These are phyloP conservation scores for Isichthys henryi DNA, from an alignment of 2,113 vertebrate genomes.

Conservation along the genomic window DNA sequence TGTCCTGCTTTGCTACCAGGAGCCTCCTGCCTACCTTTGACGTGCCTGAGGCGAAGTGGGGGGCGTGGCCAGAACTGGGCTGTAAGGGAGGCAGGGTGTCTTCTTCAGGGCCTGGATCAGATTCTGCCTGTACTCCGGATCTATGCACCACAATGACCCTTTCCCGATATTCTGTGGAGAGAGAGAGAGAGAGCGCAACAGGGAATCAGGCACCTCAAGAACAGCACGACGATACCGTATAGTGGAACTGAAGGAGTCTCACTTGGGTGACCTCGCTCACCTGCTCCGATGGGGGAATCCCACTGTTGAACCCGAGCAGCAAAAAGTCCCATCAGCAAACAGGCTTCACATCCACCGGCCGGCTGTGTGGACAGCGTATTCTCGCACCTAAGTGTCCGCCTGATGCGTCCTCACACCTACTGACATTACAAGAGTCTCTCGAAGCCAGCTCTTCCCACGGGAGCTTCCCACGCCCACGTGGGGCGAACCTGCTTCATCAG, in stretches of 20 bases:
- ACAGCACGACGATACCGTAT: background rate
- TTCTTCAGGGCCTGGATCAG: conserved; percentile 99
- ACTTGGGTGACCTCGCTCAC: background rate
- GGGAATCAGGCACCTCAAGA: background rate
- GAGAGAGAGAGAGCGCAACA: conserved; percentile 34
- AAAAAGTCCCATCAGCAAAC: background rate
- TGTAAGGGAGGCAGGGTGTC: conserved; percentile 94
- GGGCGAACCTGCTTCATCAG: background rate
- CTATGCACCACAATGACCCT: conserved; percentile 99
- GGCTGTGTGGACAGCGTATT: background rate
- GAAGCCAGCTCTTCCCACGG: background rate
- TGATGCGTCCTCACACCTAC: background rate
- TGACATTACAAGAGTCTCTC: background rate
- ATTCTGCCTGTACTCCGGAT: conserved; percentile 98
- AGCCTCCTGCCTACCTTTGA: conserved; percentile 73
- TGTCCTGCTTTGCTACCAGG: background rate
- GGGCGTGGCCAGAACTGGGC: conserved; percentile 79
- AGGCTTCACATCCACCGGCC: background rate
- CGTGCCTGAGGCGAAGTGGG: conserved; percentile 84
- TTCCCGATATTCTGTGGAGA: conserved; percentile 92
- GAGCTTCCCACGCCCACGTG: background rate
- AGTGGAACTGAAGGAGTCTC: background rate
- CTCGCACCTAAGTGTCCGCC: background rate
- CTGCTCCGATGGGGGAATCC: background rate
- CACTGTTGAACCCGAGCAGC: background rate